These are phyloP conservation scores for Caenorhabditis uteleia DNA, from an alignment of 2,888 invertebrate species.

Conservation along the genomic window DNA sequence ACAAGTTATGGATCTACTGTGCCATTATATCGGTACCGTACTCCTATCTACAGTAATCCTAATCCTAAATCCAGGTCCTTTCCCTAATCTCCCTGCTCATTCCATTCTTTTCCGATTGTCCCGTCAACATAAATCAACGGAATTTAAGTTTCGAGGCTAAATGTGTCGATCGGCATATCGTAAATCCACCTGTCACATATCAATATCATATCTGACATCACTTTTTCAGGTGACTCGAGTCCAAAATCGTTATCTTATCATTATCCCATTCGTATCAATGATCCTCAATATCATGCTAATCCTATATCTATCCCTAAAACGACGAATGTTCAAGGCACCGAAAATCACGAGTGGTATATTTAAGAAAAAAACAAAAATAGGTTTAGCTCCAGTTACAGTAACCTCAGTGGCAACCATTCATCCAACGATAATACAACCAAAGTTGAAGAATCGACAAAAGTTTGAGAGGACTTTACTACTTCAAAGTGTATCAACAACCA, in stretches of 20 bases:
- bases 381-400: too few species aligned
- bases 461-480: conserved; percentile 18
- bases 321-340: conserved; percentile 2
- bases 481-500: conserved; percentile 20
- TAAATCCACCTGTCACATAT: neutral
- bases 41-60: neutral
- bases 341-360: neutral
- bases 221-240: conserved; percentile 16
- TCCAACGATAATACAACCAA: too few species aligned
- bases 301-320: conserved; percentile 10
- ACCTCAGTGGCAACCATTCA: too few species aligned
- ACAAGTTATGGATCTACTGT: conserved; percentile 13
- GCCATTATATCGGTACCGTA: conserved; percentile 5
- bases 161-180: conserved; percentile 14
- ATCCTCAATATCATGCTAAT: conserved; percentile 17
- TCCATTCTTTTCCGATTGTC: conserved; percentile 20
- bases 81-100: conserved; percentile 13
- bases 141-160: conserved; percentile 13
- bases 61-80: conserved; percentile 1
- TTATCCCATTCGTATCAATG: conserved; percentile 20
- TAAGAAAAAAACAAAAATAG: conserved; percentile 2
- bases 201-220: neutral
- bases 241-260: conserved; percentile 18
- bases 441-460: conserved; percentile 12
- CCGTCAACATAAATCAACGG: conserved; percentile 12